phyloP scores from a whole-genome alignment of 2,797 vertebrate genomes.

The Corythornis leucogaster region DNA sequence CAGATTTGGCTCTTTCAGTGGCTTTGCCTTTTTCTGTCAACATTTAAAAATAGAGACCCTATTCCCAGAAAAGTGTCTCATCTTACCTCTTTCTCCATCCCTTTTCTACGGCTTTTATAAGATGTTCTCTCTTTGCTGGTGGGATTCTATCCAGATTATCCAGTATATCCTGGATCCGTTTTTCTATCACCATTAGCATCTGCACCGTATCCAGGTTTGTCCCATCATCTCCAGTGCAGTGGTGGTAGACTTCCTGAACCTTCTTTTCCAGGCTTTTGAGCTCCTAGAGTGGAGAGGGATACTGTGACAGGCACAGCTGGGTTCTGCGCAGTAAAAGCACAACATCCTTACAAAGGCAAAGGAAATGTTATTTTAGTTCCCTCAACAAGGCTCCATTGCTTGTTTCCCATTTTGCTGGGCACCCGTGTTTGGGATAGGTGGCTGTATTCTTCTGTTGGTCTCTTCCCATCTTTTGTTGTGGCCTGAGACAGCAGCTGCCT shows the following conservation, averaged over 20 bases:
- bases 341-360: neutral
- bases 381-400: accelerated
- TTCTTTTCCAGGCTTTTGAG: constrained; percentile 82
- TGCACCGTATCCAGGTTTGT: constrained; percentile 83
- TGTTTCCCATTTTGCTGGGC: neutral
- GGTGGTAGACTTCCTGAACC: constrained; percentile 85
- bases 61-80: neutral
- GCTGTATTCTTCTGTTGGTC: neutral
- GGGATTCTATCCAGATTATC: constrained; percentile 86
- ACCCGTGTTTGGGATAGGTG: neutral
- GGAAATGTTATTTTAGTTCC: neutral
- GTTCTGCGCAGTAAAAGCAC: neutral
- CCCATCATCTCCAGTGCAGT: constrained; percentile 82
- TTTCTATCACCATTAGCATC: constrained; percentile 89
- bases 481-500: neutral
- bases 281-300: constrained; percentile 76
- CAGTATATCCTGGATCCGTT: constrained; percentile 81
- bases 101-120: constrained; percentile 86
- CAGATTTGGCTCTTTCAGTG: neutral
- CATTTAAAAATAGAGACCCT: neutral
- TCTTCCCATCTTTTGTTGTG: neutral
- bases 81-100: constrained; percentile 84
- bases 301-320: neutral
- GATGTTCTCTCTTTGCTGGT: constrained; percentile 74
- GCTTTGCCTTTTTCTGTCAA: neutral